Percentiles rank a stretch among this genome's conserved stretches.
phyloP scores from a whole-genome alignment of 1,140 invertebrate species.

The Brachionus angularis region DNA sequence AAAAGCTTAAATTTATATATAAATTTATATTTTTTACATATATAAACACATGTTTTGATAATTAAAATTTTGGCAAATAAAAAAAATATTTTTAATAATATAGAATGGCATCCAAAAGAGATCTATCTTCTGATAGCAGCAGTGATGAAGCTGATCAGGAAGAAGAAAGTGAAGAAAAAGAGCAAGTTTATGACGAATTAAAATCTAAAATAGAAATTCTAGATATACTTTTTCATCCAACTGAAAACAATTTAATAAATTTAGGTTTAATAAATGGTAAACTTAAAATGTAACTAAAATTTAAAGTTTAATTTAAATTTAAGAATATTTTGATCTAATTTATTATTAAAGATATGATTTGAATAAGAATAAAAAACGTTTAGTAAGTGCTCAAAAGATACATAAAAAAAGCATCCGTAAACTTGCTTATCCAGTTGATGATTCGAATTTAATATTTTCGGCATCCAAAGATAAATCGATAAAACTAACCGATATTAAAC shows the following conservation, averaged over 20 bases:
- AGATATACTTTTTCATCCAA: constrained; percentile 33
- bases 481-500: constrained; percentile 42
- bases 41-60: too few relatives aligned
- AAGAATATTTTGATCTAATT: neutral
- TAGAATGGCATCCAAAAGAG: too few relatives aligned
- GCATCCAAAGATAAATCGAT: constrained; percentile 44
- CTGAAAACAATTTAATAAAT: constrained; percentile 28
- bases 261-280: constrained; percentile 34
- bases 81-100: too few relatives aligned
- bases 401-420: constrained; percentile 37
- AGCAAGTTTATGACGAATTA: constrained; percentile 25
- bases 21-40: too few relatives aligned
- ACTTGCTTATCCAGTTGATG: constrained; percentile 17
- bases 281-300: constrained; percentile 8
- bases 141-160: neutral
- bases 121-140: neutral
- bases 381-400: constrained; percentile 39
- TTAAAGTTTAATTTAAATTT: neutral
- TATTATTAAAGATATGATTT: constrained; percentile 15
- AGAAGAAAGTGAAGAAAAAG: constrained; percentile 12
- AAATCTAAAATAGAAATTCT: constrained; percentile 32
- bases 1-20: too few relatives aligned
- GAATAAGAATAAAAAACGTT: neutral
- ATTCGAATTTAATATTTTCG: constrained; percentile 23
- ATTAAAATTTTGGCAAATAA: too few relatives aligned